phyloP scores from a whole-genome alignment of 2,888 invertebrate genomes.

The Sipha maydis region DNA sequence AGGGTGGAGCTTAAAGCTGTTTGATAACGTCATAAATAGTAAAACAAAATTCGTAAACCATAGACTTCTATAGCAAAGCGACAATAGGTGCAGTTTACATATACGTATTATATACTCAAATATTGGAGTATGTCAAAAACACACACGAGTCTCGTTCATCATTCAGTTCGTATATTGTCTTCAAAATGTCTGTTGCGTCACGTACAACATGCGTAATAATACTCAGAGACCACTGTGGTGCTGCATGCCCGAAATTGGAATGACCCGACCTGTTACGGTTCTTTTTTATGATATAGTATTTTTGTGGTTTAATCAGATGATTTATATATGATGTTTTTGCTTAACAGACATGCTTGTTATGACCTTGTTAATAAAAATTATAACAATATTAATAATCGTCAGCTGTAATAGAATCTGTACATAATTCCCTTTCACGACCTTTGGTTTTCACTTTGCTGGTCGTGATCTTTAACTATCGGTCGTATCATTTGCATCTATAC shows the following conservation, averaged over 20 bases:
- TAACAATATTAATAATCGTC: conserved; percentile 30
- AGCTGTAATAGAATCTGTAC: not conserved
- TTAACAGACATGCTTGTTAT: not conserved
- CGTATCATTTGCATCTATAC: not conserved
- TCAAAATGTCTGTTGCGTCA: conserved; percentile 31
- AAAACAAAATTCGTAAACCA: not conserved
- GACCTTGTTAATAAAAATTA: conserved; percentile 48
- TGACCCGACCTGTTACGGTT: conserved; percentile 40
- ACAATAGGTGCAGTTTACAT: conserved; percentile 33
- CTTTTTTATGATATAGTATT: conserved; percentile 15
- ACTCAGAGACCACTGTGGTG: conserved; percentile 23
- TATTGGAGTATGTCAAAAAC: conserved; percentile 44
- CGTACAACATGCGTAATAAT: not conserved
- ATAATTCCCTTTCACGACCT: not conserved
- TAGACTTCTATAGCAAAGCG: conserved; percentile 4
- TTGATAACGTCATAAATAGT: not conserved
- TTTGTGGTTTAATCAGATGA: conserved; percentile 55
- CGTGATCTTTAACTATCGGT: not conserved
- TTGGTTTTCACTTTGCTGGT: not conserved
- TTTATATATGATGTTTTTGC: conserved; percentile 35
- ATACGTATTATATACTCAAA: conserved; percentile 1
- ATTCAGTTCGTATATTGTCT: conserved; percentile 28
- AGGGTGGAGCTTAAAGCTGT: not conserved
- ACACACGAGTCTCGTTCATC: conserved; percentile 47
- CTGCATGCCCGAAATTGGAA: conserved; percentile 57